Conservation (phyloP, 2,113 vertebrate species). For the Nesoenas mayeri region DNA sequence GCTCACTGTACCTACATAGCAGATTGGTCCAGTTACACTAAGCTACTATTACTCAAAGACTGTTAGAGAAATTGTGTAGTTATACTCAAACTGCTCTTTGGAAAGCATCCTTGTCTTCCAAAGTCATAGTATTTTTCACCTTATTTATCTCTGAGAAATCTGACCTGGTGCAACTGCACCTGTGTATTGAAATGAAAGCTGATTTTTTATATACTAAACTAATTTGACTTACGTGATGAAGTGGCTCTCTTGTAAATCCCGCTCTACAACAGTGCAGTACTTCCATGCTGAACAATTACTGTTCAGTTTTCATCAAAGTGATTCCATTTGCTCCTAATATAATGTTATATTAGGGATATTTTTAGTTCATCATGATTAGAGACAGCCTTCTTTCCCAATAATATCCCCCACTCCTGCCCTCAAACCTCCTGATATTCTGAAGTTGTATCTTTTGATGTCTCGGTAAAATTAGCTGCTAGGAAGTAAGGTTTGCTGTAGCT, state of each 20-base stretch:
- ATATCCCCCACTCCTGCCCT: neutral
- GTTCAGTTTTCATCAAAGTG: neutral
- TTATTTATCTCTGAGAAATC: neutral
- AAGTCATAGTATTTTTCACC: neutral
- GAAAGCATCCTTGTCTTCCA: neutral
- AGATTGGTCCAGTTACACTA: neutral
- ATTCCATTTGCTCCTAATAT: neutral
- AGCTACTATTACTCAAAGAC: neutral
- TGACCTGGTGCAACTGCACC: neutral
- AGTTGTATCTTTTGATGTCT: neutral
- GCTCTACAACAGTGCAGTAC: accelerated
- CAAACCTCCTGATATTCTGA: neutral
- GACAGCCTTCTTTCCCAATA: neutral
- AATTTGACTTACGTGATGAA: accelerated
- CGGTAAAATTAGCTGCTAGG: neutral
- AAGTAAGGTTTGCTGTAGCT: neutral
- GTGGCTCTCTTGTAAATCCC: neutral
- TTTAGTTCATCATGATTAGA: neutral
- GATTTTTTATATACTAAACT: neutral
- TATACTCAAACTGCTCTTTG: neutral
- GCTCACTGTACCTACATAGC: neutral
- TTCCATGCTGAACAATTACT: neutral
- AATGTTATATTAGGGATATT: neutral
- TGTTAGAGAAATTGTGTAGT: neutral
- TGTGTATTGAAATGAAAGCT: neutral